Evolutionary conservation across 53 echinoderm and acorn worm species (phyloP).

Genomic region (Mesocentrotus franciscanus): DNA sequence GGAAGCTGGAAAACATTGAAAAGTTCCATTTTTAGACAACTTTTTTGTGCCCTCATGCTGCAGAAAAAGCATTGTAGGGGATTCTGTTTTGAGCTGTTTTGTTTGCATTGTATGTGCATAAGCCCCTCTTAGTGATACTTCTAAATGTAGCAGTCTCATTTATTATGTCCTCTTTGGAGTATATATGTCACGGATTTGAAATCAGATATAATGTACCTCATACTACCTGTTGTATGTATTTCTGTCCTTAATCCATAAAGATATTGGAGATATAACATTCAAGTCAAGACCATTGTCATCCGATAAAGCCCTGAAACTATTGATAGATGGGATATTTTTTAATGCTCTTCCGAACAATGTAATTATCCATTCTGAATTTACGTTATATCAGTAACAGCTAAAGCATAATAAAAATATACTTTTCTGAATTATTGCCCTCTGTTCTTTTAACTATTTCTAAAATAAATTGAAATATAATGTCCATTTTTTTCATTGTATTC

Average conservation of each 20-base stretch:
- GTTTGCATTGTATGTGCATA: not conserved
- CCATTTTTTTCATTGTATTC: too few relatives aligned
- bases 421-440: too few relatives aligned
- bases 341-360: not conserved
- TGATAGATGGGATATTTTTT: not conserved
- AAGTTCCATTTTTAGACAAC: not conserved
- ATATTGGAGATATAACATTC: not conserved
- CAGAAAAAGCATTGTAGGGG: not conserved
- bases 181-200: not conserved
- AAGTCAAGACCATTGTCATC: not conserved
- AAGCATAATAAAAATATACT: too few relatives aligned
- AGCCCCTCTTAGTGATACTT: not conserved
- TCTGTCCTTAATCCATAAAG: not conserved
- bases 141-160: not conserved
- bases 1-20: constrained; percentile 28
- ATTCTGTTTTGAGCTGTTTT: not conserved
- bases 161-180: not conserved
- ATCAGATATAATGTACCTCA: not conserved
- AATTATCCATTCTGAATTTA: not conserved
- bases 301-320: not conserved
- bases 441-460: too few relatives aligned
- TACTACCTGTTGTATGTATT: not conserved
- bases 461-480: too few relatives aligned
- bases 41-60: not conserved
- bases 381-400: too few relatives aligned